Evolutionary conservation across 2,888 invertebrate species (phyloP).

Genomic region (Pemphredon lugubris): DNA sequence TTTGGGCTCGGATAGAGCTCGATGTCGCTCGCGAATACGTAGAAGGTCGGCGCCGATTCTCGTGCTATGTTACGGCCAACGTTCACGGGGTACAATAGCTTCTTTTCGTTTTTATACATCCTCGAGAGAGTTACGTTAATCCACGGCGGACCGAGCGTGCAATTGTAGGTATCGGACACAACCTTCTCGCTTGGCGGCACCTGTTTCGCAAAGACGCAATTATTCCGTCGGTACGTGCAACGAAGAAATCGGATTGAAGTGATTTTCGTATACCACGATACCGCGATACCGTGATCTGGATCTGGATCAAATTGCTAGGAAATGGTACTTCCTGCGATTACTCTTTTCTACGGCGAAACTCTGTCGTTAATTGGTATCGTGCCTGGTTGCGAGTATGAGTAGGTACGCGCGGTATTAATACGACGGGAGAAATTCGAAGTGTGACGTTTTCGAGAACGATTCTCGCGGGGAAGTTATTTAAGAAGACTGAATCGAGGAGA

Average conservation of each 20-base stretch:
- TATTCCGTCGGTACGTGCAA: too few species aligned
- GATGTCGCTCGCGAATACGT: constrained; percentile 92
- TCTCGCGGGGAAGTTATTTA: too few species aligned
- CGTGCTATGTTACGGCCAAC: constrained; percentile 95
- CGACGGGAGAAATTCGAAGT: neutral
- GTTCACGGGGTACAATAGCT: constrained; percentile 93
- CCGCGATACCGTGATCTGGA: too few species aligned
- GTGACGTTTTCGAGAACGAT: too few species aligned
- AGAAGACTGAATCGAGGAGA: too few species aligned
- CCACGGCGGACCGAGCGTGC: constrained; percentile 88
- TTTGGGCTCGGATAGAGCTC: constrained; percentile 94
- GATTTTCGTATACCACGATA: too few species aligned
- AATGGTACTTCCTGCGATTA: neutral
- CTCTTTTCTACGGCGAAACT: constrained; percentile 6
- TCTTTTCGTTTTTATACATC: constrained; percentile 90
- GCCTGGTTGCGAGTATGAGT: neutral
- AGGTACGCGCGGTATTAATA: neutral
- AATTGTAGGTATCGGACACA: constrained; percentile 86
- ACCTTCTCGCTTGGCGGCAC: constrained; percentile 86
- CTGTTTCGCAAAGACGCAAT: constrained; percentile 77
- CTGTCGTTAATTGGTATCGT: neutral
- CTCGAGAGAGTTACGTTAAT: constrained; percentile 84
- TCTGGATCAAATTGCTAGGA: too few species aligned
- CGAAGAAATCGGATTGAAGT: too few species aligned
- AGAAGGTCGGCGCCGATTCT: constrained; percentile 91